phyloP scores from a whole-genome alignment of 2,113 vertebrate genomes.

The Oncorhynchus kisutch region DNA sequence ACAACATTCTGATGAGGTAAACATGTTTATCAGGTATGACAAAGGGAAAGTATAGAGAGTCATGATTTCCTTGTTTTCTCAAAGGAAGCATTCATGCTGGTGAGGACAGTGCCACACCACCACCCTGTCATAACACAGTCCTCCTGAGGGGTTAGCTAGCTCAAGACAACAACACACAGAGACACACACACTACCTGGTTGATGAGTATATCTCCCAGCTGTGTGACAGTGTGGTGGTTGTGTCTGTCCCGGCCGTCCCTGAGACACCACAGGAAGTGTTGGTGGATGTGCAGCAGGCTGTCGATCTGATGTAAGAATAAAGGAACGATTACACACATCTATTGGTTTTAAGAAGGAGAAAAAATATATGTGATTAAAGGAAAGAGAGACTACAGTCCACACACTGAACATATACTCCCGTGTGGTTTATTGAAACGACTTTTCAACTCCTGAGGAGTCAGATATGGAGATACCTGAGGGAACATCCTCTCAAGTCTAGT shows the following conservation, averaged over 20 bases:
- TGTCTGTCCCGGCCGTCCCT: conserved; percentile 77
- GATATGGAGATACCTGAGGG: no score
- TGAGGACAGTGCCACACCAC: neutral
- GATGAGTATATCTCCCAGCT: conserved; percentile 84
- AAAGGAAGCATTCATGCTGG: conserved; percentile 11
- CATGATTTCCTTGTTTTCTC: neutral
- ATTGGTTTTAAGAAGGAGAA: no score
- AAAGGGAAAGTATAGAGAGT: neutral
- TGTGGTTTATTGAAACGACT: no score
- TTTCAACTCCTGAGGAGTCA: no score
- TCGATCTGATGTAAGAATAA: conserved; percentile 79
- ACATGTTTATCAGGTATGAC: no score
- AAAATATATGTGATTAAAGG: no score
- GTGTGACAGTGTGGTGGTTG: conserved; percentile 79
- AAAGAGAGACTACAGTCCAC: no score
- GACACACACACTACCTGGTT: conserved; percentile 76
- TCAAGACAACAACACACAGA: no score
- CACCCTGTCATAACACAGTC: conserved; percentile 20
- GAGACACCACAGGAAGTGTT: conserved; percentile 78
- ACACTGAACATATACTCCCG: no score
- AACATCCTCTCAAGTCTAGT: conserved; percentile 56
- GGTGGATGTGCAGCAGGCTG: conserved; percentile 78
- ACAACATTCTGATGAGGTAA: no score
- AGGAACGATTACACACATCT: no score
- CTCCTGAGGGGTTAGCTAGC: conserved; percentile 12